Conservation (phyloP, 2,113 vertebrate genomes). For the Chaetorhynchus papuensis region DNA sequence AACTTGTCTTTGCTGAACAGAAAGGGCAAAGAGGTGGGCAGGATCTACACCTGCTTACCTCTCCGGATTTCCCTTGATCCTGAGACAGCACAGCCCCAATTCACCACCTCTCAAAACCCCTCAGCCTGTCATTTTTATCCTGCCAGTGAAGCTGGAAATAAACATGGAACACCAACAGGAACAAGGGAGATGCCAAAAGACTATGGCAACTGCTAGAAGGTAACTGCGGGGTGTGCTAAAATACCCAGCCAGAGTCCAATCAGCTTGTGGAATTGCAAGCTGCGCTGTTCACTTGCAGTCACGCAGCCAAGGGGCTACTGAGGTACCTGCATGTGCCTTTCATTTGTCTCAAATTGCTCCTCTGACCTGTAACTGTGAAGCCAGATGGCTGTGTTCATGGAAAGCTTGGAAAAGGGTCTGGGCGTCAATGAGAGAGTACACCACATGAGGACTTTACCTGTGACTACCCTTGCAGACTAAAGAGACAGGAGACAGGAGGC, state of each 20-base stretch:
- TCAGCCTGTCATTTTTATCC: background rate
- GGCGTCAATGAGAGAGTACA: background rate
- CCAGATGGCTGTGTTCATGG: background rate
- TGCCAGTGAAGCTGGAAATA: background rate
- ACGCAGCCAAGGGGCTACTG: background rate
- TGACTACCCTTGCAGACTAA: background rate
- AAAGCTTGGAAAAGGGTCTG: background rate
- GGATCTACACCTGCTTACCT: background rate
- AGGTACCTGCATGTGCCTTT: background rate
- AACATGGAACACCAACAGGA: background rate
- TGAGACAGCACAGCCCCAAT: background rate
- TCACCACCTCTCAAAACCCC: background rate
- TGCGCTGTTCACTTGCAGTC: background rate
- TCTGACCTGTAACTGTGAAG: background rate
- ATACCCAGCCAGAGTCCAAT: background rate
- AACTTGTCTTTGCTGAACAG: background rate
- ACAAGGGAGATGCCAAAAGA: background rate
- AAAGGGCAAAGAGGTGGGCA: background rate
- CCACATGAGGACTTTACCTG: rapidly evolving
- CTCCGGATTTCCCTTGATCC: background rate
- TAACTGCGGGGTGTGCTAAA: background rate
- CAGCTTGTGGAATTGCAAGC: background rate
- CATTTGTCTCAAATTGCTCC: background rate
- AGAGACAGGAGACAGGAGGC: background rate
- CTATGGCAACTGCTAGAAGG: background rate